A percentile compares a stretch with the other conserved stretches of the same genome.
Evolutionary conservation across 2,113 vertebrate genomes (phyloP).

Genomic region (Rhinolophus ferrumequinum): DNA sequence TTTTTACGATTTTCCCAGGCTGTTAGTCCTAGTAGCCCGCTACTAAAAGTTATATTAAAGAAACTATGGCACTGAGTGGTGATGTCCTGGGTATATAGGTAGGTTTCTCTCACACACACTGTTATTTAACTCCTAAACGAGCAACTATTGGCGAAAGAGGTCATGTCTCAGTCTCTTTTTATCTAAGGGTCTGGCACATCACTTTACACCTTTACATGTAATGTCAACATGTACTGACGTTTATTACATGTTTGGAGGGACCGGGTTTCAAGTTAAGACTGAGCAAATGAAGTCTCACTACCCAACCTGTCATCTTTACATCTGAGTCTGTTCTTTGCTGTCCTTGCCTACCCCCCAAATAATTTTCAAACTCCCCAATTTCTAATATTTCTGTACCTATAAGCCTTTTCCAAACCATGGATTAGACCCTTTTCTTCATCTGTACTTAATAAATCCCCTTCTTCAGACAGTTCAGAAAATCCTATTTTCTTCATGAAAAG

Average conservation of each 20-base stretch:
- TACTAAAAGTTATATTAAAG: not conserved
- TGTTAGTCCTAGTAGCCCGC: conserved; percentile 28
- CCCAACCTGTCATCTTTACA: not conserved
- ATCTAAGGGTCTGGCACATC: not conserved
- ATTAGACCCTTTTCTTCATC: conserved; percentile 2
- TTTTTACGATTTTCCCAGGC: not conserved
- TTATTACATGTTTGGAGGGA: not conserved
- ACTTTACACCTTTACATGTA: not conserved
- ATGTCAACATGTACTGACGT: not conserved
- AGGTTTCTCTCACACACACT: not conserved
- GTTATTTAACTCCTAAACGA: not conserved
- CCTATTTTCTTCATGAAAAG: not conserved
- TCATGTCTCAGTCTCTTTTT: conserved; percentile 26
- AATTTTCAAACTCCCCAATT: not conserved
- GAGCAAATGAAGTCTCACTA: conserved; percentile 2
- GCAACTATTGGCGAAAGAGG: not conserved
- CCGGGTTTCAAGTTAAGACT: not conserved
- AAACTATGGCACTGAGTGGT: not conserved
- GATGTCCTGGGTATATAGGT: not conserved
- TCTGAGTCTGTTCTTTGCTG: not conserved
- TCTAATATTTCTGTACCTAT: not conserved
- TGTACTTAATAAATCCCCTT: not conserved
- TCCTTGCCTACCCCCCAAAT: not conserved
- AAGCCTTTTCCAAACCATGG: not conserved
- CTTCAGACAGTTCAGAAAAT: conserved; percentile 16